A percentile compares a stretch with the other conserved stretches of the same genome.
phyloP scores from a whole-genome alignment of 2,797 vertebrate species.

The Lepus oiostolus region DNA sequence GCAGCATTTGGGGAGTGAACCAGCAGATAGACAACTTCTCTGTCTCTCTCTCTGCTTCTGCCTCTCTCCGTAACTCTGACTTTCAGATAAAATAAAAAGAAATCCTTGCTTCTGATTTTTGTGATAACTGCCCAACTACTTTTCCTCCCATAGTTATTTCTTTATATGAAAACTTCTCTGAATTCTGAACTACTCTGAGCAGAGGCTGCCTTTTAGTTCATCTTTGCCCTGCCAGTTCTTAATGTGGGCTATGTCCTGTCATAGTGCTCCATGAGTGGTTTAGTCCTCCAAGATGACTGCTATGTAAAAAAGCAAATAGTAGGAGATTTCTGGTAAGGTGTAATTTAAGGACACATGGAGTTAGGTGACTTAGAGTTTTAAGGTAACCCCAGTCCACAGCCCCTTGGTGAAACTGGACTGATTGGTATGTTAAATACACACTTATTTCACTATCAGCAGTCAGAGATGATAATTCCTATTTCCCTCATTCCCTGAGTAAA shows the following conservation, averaged over 20 bases:
- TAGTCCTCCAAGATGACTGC: slow-evolving; percentile 2
- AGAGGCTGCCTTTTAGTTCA: not conserved
- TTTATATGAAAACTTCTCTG: not conserved
- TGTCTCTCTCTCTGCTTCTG: too few species aligned
- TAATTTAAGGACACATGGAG: slow-evolving; percentile 43
- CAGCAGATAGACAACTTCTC: too few species aligned
- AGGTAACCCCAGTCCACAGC: not conserved
- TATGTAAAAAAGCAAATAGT: not conserved
- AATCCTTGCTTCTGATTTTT: not conserved
- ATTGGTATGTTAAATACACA: slow-evolving; percentile 20
- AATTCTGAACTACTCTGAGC: not conserved
- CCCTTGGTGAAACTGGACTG: not conserved
- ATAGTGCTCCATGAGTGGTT: not conserved
- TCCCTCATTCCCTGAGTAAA: not conserved
- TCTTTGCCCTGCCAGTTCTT: not conserved
- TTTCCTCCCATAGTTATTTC: not conserved
- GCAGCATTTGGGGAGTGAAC: too few species aligned
- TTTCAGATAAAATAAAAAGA: too few species aligned
- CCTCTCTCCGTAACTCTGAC: too few species aligned
- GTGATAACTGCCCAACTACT: not conserved
- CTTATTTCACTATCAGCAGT: not conserved
- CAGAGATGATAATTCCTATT: not conserved
- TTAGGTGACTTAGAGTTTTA: slow-evolving; percentile 15
- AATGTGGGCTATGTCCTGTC: not conserved
- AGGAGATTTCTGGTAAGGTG: not conserved